These are phyloP conservation scores for Dendrolimus pini DNA, from an alignment of 2,888 invertebrate species.

Conservation along the genomic window DNA sequence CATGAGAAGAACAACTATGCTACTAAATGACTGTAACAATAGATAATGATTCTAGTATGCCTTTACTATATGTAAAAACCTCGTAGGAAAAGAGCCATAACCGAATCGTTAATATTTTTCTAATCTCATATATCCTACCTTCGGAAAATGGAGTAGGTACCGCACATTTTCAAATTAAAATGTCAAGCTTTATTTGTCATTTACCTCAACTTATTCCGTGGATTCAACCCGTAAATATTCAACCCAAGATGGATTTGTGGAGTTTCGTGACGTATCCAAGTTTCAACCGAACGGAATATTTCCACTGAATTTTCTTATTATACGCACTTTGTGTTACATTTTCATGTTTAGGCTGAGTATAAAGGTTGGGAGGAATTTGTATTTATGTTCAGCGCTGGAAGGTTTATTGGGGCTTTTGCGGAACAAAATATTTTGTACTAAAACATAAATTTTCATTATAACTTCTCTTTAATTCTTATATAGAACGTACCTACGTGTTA, in stretches of 20 bases:
- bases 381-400: background rate
- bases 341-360: background rate
- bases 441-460: background rate
- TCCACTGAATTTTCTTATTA: background rate
- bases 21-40: too few species aligned
- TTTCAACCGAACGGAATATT: background rate
- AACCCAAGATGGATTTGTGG: background rate
- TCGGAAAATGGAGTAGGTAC: background rate
- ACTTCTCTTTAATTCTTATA: background rate
- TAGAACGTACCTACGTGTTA: background rate
- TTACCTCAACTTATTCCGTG: background rate
- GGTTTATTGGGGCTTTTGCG: background rate
- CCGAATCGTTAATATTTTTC: background rate
- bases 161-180: background rate
- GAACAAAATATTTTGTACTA: background rate
- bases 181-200: background rate
- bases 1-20: too few species aligned
- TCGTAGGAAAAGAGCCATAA: too few species aligned
- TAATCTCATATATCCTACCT: background rate
- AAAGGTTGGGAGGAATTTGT: background rate
- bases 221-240: background rate
- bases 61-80: too few species aligned
- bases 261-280: background rate
- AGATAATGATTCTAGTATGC: too few species aligned
- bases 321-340: background rate